Evolutionary conservation across 2,797 vertebrate genomes (phyloP).

Genomic region (Prionace glauca): DNA sequence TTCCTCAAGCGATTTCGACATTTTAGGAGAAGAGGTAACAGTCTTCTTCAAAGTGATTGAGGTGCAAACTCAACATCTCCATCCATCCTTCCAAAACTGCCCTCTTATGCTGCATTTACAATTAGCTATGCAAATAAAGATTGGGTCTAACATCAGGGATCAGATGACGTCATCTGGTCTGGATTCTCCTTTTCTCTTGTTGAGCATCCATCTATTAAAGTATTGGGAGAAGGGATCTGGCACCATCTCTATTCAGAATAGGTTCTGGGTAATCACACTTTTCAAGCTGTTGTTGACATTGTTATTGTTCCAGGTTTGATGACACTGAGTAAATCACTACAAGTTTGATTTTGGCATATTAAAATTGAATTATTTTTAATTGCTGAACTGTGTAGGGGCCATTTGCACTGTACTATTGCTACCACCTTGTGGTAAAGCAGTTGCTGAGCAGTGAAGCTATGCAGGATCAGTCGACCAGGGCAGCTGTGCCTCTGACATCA

Average conservation of each 20-base stretch:
- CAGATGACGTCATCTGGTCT: no score
- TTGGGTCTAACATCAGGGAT: no score
- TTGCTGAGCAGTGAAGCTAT: neutral
- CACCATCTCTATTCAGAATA: neutral
- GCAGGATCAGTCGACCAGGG: neutral
- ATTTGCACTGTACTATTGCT: neutral
- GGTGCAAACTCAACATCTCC: no score
- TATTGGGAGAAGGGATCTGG: no score
- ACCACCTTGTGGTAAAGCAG: constrained; percentile 13
- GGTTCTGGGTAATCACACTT: neutral
- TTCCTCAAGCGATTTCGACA: no score
- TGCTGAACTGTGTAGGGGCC: neutral
- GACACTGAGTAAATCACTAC: neutral
- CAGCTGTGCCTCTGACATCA: neutral
- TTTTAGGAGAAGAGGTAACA: no score
- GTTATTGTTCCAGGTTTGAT: neutral
- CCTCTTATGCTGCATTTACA: no score
- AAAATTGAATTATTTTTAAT: neutral
- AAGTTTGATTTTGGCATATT: neutral
- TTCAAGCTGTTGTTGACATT: neutral
- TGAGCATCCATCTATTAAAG: no score
- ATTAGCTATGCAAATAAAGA: no score
- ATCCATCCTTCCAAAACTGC: no score
- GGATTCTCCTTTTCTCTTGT: no score
- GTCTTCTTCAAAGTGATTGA: no score